Evolutionary conservation across 1,140 invertebrate species (phyloP).

Genomic region (Drosophila pectinifera): DNA sequence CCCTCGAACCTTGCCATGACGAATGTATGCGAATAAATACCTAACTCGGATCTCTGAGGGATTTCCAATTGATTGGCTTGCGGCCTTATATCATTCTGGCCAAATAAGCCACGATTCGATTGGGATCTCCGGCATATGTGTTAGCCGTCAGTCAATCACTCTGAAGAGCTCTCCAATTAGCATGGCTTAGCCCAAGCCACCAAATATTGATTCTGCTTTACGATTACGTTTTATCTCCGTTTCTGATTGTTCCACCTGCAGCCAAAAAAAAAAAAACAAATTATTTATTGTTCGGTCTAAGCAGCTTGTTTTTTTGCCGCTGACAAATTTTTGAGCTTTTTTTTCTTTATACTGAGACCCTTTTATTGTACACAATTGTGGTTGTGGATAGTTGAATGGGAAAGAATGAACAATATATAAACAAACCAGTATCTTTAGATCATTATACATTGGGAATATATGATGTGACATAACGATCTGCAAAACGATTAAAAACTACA

Average conservation of each 20-base stretch:
- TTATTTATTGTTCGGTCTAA: background rate
- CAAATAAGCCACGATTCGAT: slow-evolving; percentile 30
- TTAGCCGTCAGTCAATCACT: slow-evolving; percentile 38
- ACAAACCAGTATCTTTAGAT: background rate
- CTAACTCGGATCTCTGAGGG: slow-evolving; percentile 16
- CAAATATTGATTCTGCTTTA: slow-evolving; percentile 37
- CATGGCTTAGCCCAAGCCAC: slow-evolving; percentile 30
- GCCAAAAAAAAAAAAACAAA: background rate
- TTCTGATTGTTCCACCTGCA: slow-evolving; percentile 23
- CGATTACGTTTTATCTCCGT: slow-evolving; percentile 11
- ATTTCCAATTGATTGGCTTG: slow-evolving; percentile 41
- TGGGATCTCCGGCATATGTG: slow-evolving; percentile 13
- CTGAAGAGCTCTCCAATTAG: slow-evolving; percentile 49
- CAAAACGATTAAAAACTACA: background rate
- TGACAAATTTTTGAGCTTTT: slow-evolving; percentile 5
- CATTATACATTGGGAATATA: background rate
- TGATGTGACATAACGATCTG: background rate
- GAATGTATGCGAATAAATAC: slow-evolving; percentile 26
- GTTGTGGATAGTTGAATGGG: background rate
- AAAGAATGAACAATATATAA: background rate
- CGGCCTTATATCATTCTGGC: slow-evolving; percentile 23
- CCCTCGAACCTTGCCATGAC: slow-evolving; percentile 15
- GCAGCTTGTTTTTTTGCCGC: slow-evolving; percentile 1
- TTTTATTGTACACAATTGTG: slow-evolving; percentile 9
- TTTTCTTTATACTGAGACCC: slow-evolving; percentile 1